These are phyloP conservation scores for Amniataba percoides DNA, from an alignment of 2,797 vertebrate genomes.

Conservation along the genomic window DNA sequence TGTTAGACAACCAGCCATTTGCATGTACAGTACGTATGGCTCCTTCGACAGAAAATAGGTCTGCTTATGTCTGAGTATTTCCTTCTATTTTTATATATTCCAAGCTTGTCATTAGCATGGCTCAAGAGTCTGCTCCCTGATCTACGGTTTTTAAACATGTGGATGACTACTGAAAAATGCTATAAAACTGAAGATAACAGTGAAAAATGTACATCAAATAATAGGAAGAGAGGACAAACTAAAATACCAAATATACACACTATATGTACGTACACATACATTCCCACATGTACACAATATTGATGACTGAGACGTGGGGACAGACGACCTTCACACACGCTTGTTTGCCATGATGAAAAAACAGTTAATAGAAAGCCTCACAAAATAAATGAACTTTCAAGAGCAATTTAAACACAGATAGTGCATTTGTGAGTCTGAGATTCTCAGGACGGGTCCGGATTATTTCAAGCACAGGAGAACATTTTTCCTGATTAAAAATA, in stretches of 20 bases:
- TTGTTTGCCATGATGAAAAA: neutral
- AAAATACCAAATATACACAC: neutral
- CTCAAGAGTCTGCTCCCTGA: constrained; percentile 27
- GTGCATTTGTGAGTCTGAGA: neutral
- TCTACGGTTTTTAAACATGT: too few relatives aligned
- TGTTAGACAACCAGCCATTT: constrained; percentile 13
- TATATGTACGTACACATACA: too few relatives aligned
- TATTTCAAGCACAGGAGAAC: neutral
- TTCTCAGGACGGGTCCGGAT: neutral
- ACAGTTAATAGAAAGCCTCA: neutral
- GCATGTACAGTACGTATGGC: constrained; percentile 4
- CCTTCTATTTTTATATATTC: constrained; percentile 29
- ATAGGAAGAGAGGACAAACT: neutral
- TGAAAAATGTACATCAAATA: neutral
- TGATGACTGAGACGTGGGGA: too few relatives aligned
- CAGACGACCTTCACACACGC: neutral
- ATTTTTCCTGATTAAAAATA: neutral
- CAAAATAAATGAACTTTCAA: neutral
- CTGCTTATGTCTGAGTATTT: neutral
- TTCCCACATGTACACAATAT: too few relatives aligned
- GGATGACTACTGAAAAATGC: constrained; percentile 29
- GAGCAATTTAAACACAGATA: neutral
- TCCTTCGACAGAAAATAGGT: constrained; percentile 4
- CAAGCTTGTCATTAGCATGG: constrained; percentile 49
- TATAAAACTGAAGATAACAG: neutral